Conservation (phyloP, 2,888 invertebrate species). For the Exephanes ischioxanthus region DNA sequence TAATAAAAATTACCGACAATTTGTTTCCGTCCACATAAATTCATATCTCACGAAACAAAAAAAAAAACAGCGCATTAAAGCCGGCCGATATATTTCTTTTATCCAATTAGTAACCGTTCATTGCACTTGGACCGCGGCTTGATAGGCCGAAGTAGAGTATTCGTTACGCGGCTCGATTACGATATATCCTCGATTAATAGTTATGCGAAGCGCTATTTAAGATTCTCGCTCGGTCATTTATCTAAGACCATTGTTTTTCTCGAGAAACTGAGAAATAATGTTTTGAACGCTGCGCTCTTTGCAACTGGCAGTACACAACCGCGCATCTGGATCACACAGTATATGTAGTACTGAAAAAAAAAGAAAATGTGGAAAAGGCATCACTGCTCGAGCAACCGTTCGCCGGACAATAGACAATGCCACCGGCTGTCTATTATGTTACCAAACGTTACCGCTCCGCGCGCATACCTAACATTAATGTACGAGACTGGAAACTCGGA, state of each 20-base stretch:
- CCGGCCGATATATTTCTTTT: neutral
- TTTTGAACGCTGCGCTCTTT: neutral
- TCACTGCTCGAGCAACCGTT: constrained; percentile 5
- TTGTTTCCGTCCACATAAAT: neutral
- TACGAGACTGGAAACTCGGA: constrained; percentile 1
- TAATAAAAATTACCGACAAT: neutral
- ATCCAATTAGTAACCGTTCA: constrained; percentile 39
- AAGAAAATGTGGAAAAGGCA: neutral
- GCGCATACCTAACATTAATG: neutral
- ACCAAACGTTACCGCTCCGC: neutral
- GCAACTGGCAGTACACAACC: neutral
- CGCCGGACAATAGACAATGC: constrained; percentile 57
- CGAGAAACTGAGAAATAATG: constrained; percentile 36
- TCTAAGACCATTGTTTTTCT: constrained; percentile 38
- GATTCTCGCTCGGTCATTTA: constrained; percentile 8
- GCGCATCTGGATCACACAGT: constrained; percentile 45
- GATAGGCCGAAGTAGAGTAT: constrained; percentile 30
- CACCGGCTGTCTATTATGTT: constrained; percentile 36
- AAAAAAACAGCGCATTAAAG: neutral
- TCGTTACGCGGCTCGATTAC: constrained; percentile 1
- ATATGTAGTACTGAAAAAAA: neutral
- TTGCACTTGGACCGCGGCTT: constrained; percentile 24
- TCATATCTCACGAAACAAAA: neutral
- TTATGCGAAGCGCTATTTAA: constrained; percentile 17
- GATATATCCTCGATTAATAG: constrained; percentile 46